Evolutionary conservation across 2,888 invertebrate species (phyloP).

Genomic region (Dryocosmus kuriphilus): DNA sequence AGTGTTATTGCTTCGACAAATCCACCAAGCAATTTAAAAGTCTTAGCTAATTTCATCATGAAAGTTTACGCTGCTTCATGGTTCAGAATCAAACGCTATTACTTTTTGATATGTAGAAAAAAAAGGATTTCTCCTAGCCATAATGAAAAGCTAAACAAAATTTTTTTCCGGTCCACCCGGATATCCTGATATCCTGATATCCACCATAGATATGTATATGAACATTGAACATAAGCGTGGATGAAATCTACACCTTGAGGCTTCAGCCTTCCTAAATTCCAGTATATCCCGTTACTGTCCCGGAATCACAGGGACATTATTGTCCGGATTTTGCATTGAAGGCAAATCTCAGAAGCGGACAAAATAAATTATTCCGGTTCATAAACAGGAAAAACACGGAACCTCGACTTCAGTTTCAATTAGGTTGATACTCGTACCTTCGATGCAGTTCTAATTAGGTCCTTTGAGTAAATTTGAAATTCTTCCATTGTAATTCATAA

Average conservation of each 20-base stretch:
- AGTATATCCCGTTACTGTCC: conserved; percentile 54
- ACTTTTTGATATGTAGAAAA: no score
- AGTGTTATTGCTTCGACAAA: no score
- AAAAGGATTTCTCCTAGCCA: no score
- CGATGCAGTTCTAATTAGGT: not conserved
- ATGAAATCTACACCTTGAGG: conserved; percentile 30
- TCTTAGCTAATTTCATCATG: no score
- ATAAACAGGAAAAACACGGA: conserved; percentile 9
- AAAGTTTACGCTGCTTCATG: no score
- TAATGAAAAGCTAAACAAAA: no score
- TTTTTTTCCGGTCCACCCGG: no score
- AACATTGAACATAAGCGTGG: conserved; percentile 6
- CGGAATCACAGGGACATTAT: conserved; percentile 9
- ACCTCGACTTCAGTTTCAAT: conserved; percentile 15
- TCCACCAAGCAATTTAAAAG: no score
- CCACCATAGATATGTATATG: conserved; percentile 25
- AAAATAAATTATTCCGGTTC: conserved; percentile 13
- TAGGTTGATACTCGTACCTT: conserved; percentile 9
- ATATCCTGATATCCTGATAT: no score
- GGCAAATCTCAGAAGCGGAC: not conserved
- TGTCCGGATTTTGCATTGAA: not conserved
- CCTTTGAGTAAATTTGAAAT: not conserved
- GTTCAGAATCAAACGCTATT: no score
- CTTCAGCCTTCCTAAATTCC: conserved; percentile 57
- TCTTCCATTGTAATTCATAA: not conserved